Evolutionary conservation across 1,140 invertebrate species (phyloP).

Genomic region (Agrypnia vestita): DNA sequence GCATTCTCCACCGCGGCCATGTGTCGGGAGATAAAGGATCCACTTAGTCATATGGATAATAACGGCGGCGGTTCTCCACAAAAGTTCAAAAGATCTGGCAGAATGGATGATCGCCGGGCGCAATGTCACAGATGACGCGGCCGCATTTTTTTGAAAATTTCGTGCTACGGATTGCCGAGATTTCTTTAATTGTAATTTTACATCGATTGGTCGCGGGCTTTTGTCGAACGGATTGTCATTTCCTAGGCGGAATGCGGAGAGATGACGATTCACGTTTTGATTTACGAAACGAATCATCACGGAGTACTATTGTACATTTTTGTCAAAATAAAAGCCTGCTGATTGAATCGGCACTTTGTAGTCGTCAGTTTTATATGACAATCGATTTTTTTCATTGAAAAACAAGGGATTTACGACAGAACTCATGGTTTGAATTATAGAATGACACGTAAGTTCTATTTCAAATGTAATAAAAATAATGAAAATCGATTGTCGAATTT

Average conservation of each 20-base stretch:
- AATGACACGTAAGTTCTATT: too few species aligned
- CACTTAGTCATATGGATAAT: slow-evolving; percentile 58
- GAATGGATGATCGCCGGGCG: slow-evolving; percentile 14
- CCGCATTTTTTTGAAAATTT: slow-evolving; percentile 16
- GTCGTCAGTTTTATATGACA: background rate
- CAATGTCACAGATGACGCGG: slow-evolving; percentile 16
- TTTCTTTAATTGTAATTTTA: slow-evolving; percentile 31
- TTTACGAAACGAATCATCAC: slow-evolving; percentile 31
- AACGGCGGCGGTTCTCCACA: slow-evolving; percentile 49
- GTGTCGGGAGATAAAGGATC: slow-evolving; percentile 55
- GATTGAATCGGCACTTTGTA: slow-evolving; percentile 12
- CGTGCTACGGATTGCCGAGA: background rate
- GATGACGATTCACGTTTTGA: slow-evolving; percentile 20
- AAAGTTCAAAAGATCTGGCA: slow-evolving; percentile 42
- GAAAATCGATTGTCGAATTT: too few species aligned
- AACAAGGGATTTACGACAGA: background rate
- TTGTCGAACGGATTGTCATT: slow-evolving; percentile 19
- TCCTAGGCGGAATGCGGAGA: slow-evolving; percentile 13
- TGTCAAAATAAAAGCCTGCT: slow-evolving; percentile 31
- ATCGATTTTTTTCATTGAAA: background rate
- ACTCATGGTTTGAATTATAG: too few species aligned
- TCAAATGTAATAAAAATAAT: too few species aligned
- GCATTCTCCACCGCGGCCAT: slow-evolving; percentile 40
- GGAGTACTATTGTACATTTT: slow-evolving; percentile 10
- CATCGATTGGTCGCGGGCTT: slow-evolving; percentile 36